Evolutionary conservation across 2,888 invertebrate species (phyloP).

Genomic region (Lepidochitona cinerea): DNA sequence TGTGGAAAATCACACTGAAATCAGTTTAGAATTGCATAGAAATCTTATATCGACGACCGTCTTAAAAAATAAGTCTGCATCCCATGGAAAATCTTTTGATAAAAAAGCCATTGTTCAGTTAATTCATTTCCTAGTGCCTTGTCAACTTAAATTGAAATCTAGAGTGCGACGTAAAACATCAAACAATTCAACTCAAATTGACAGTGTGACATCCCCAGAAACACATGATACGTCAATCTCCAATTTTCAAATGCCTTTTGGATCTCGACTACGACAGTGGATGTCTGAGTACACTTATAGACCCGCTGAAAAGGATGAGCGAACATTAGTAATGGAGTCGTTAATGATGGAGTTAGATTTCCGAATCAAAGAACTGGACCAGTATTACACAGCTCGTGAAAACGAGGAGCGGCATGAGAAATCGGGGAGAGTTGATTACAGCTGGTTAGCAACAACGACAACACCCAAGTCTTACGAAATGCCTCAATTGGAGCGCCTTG

Average conservation of each 20-base stretch:
- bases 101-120: too few species aligned
- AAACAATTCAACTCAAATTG: neutral
- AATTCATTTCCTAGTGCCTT: neutral
- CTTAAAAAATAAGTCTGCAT: too few species aligned
- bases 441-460: conserved; percentile 59
- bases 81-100: too few species aligned
- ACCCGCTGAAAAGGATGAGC: conserved; percentile 47
- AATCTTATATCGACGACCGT: too few species aligned
- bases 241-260: conserved; percentile 8
- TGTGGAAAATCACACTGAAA: too few species aligned
- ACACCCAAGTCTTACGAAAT: conserved; percentile 53
- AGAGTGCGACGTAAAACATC: neutral
- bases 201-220: neutral
- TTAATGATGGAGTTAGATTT: conserved; percentile 56
- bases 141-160: neutral
- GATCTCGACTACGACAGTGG: conserved; percentile 34
- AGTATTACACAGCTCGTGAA: conserved; percentile 40
- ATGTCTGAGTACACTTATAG: conserved; percentile 30
- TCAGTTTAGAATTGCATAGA: too few species aligned
- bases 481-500: conserved; percentile 62
- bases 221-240: too few species aligned
- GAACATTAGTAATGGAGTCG: conserved; percentile 49
- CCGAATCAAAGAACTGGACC: conserved; percentile 55
- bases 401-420: conserved; percentile 40
- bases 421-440: conserved; percentile 64